A percentile compares a stretch with the other conserved stretches of the same genome.
phyloP scores from a whole-genome alignment of 2,888 invertebrate species.

The Eupithecia tripunctaria region DNA sequence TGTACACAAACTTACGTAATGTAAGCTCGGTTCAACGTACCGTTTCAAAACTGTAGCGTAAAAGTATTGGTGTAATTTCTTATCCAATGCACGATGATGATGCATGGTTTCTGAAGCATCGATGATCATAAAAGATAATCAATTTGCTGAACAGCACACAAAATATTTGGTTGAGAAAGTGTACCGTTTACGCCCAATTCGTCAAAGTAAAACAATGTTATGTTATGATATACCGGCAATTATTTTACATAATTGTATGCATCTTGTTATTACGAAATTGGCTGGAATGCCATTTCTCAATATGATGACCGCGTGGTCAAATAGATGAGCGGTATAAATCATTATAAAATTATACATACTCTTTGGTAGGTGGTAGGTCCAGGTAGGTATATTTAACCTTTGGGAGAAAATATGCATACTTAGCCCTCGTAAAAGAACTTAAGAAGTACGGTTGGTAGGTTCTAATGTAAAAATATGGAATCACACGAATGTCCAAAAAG shows the following conservation, averaged over 20 bases:
- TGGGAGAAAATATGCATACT: conserved; percentile 24
- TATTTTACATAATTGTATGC: conserved; percentile 44
- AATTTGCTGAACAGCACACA: conserved; percentile 32
- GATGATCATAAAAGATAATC: conserved; percentile 3
- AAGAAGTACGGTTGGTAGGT: conserved; percentile 13
- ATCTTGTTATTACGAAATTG: conserved; percentile 51
- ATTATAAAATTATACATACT: conserved; percentile 27
- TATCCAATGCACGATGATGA: conserved; percentile 50
- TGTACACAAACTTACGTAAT: conserved; percentile 62
- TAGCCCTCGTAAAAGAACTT: conserved; percentile 14
- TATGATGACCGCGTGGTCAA: conserved; percentile 22
- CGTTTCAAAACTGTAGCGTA: conserved; percentile 56
- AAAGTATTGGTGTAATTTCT: conserved; percentile 59
- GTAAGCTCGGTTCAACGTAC: conserved; percentile 60
- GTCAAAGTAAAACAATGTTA: conserved; percentile 36
- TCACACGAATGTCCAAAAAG: neutral
- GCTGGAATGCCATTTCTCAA: conserved; percentile 49
- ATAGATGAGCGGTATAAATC: conserved; percentile 34
- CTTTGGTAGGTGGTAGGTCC: neutral
- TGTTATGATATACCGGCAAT: conserved; percentile 38
- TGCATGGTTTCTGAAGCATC: conserved; percentile 5
- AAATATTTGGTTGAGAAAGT: conserved; percentile 40
- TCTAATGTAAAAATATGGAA: neutral
- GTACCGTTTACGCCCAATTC: conserved; percentile 6
- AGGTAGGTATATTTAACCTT: conserved; percentile 25